Evolutionary conservation across 2,113 vertebrate genomes (phyloP), one percentile per base, ranked within the genome.

Genomic region (Forbesichthys agassizii): DNA sequence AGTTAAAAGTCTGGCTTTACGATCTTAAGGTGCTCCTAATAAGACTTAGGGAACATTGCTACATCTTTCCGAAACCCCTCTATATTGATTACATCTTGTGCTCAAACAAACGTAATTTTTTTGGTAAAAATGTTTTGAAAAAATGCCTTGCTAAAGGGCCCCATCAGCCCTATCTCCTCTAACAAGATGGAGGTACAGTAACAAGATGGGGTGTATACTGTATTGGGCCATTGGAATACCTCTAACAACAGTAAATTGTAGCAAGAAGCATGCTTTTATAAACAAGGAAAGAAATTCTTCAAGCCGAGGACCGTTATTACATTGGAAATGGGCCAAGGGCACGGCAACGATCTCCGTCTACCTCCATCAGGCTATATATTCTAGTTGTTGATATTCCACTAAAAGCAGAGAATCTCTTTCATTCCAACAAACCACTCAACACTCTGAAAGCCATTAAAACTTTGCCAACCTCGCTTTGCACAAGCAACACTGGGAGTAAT

Each of bases 391-490:
- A 77, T 78, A 79, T 75, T 75, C 64, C 68, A 68, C 55, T 77
- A 70, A 75, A 78, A 73, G 73, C 68, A 74, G 71, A 80, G 42
- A 58, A 66, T 63, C 55, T 11, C 52, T 61, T 59, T 71, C 65
- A 73, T 61, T 82, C 73, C 64, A 84, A 75, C 58, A 79, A 84
- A 83, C 68, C 83, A 80, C 83, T 87, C 74, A 80, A 64, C 73
- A 57, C 67, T 54, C 66, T 58, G 55, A 64, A 62, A 47, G 49
- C 55, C 64, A 74, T 75, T 58, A 75, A 51, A 74, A 56, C 56
- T 33, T 66, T 49, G 63, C 74, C 48, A 66, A 0, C 63, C 72
- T 71, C 68, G 60, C 71, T 33, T n/a, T 13, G 57, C 46, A 70
- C 57, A 73, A 75, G 64, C 49, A 69, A 66, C 27, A 62, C 33